A percentile compares a stretch with the other conserved stretches of the same genome.
Conservation (phyloP, 2,888 invertebrate species). For the Glaucopsyche alexis region DNA sequence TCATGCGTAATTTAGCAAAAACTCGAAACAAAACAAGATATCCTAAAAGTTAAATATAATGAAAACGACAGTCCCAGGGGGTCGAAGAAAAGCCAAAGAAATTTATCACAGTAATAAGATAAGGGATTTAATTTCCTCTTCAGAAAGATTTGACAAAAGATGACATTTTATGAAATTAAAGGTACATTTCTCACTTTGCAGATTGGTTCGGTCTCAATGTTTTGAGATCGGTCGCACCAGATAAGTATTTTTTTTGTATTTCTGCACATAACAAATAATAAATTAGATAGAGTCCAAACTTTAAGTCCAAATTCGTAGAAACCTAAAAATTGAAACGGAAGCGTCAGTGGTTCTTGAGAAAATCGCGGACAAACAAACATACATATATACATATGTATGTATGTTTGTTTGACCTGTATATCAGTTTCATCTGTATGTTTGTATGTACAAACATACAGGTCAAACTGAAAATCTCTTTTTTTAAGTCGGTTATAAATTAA, state of each 20-base stretch:
- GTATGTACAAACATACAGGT: too few species aligned
- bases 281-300: background rate
- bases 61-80: conserved; percentile 42
- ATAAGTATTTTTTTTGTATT: background rate
- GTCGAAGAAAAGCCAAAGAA: conserved; percentile 53
- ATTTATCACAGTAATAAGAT: conserved; percentile 62
- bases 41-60: conserved; percentile 37
- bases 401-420: too few species aligned
- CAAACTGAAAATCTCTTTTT: too few species aligned
- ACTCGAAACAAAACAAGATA: conserved; percentile 33
- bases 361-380: too few species aligned
- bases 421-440: too few species aligned
- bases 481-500: too few species aligned
- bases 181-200: conserved; percentile 40
- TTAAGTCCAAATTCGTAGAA: too few species aligned
- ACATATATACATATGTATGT: too few species aligned
- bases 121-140: conserved; percentile 67
- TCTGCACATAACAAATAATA: background rate
- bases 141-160: conserved; percentile 59
- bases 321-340: too few species aligned
- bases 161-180: conserved; percentile 52
- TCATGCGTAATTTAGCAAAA: conserved; percentile 23
- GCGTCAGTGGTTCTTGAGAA: too few species aligned
- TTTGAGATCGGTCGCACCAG: conserved; percentile 9
- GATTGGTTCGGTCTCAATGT: conserved; percentile 10